Percentiles rank a stretch among this genome's conserved stretches.
Evolutionary conservation across 2,797 vertebrate genomes (phyloP).

Genomic region (Chaunax sp.): DNA sequence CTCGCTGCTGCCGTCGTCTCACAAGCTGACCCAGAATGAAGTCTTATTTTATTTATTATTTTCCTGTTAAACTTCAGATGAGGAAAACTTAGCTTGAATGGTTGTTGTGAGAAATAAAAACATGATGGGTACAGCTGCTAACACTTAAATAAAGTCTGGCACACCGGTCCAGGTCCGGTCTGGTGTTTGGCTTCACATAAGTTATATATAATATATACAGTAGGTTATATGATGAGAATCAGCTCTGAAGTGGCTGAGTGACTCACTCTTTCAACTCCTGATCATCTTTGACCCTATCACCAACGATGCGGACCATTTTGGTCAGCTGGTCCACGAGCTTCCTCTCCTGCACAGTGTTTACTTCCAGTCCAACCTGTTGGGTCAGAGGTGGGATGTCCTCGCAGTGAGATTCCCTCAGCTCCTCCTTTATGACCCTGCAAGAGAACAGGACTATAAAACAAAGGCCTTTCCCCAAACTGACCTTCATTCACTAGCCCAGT

Average conservation of each 20-base stretch:
- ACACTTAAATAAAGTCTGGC: no score
- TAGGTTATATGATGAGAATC: no score
- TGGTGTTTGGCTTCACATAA: no score
- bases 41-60: no score
- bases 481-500: neutral
- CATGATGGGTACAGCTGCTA: no score
- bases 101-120: no score
- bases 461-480: neutral
- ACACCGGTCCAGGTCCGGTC: no score
- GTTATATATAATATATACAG: no score
- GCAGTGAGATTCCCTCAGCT: constrained; percentile 47
- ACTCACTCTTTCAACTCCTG: constrained; percentile 73
- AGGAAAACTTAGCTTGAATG: no score
- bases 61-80: no score
- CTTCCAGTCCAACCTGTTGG: neutral
- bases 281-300: constrained; percentile 66
- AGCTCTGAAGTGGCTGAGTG: neutral
- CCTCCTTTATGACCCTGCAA: constrained; percentile 69
- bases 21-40: no score
- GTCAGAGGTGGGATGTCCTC: constrained; percentile 29
- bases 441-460: neutral
- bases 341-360: constrained; percentile 49
- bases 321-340: constrained; percentile 65
- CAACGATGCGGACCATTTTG: constrained; percentile 66
- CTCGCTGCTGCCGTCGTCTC: no score